Base-by-base conservation (phyloP, 2,797 vertebrate genomes). In the Sardinella longiceps region DNA sequence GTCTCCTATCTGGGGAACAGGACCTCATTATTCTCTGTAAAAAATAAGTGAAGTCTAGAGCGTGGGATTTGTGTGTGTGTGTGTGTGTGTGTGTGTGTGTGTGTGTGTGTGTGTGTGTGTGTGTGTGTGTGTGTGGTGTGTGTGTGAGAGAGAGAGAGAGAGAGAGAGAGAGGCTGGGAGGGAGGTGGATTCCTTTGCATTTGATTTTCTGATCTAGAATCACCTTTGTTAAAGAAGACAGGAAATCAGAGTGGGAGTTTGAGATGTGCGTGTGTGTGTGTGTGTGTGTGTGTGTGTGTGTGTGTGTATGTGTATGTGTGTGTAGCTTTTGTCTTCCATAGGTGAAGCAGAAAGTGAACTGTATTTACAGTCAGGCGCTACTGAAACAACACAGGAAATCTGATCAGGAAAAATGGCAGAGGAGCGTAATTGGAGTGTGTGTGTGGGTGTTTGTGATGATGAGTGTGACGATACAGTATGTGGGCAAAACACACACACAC, bases 1-100 rank as follows among this genome's bases (percentile, higher is more conserved):
- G 87, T 30, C 63, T 83, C 86, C 84, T 86, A 84, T 33, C 30
- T 0, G 10, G 74, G 30, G 51, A 88, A 89, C 56, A 70, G 74
- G 51, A 80, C 18, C 77, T 74, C 81, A n/a, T 90, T 83, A 53
- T 66, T 77, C 30, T 39, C 45, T 43, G 1, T 84, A 82, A 87
- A 87, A 82, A 3, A 53, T 43, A 43, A 43, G 43, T 53, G 53
- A 84, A 1, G 70, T 48, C 46, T 33, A 84, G 58, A 81, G 66
- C 84, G 70, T 25, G 45, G 14, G 80, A 45, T 45, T 10, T 45
- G 46, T 3, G 80, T 81, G 43, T 81, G 45, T 81, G 80, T 81
- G 80, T 81, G 80, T 81, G 80, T 37, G 77, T 80, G 77, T 37
- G 77, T 80, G 77, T 80, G 43, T 51, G 81, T 56, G 28, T 56